A percentile compares a stretch with the other conserved stretches of the same genome.
Conservation (phyloP, 2,797 vertebrate species). For the Spheniscus humboldti region DNA sequence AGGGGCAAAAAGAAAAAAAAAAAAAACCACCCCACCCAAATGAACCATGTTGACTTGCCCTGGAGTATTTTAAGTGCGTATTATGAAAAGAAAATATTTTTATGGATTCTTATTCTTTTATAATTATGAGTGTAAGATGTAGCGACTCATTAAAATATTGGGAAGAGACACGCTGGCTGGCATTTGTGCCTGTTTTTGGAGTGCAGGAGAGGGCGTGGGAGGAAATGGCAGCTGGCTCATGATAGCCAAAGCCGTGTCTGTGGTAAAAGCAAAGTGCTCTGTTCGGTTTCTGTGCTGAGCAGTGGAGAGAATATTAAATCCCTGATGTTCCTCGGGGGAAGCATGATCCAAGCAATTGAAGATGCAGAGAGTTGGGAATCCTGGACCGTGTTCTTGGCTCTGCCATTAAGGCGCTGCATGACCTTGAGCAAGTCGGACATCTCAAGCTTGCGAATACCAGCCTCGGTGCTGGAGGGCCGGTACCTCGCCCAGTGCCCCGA, state of each 20-base stretch:
- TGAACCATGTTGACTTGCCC: slow-evolving; percentile 75
- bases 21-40: not conserved
- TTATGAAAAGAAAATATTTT: slow-evolving; percentile 94
- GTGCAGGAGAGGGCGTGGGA: not conserved
- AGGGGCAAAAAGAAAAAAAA: not conserved
- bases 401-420: accelerated
- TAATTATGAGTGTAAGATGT: slow-evolving; percentile 82
- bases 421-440: not conserved
- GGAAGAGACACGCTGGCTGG: slow-evolving; percentile 7
- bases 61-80: slow-evolving; percentile 84
- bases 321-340: not conserved
- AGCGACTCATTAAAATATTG: slow-evolving; percentile 83
- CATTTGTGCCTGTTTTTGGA: not conserved
- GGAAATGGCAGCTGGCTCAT: not conserved
- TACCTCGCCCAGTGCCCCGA: not conserved
- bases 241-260: not conserved
- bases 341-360: not conserved
- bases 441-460: not conserved
- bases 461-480: not conserved
- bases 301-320: slow-evolving; percentile 5
- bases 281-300: not conserved
- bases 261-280: not conserved
- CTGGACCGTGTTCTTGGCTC: not conserved
- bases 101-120: slow-evolving; percentile 93
- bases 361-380: not conserved